These are phyloP conservation scores for Danio jaintianensis DNA, from an alignment of 2,797 vertebrate genomes.

Conservation along the genomic window DNA sequence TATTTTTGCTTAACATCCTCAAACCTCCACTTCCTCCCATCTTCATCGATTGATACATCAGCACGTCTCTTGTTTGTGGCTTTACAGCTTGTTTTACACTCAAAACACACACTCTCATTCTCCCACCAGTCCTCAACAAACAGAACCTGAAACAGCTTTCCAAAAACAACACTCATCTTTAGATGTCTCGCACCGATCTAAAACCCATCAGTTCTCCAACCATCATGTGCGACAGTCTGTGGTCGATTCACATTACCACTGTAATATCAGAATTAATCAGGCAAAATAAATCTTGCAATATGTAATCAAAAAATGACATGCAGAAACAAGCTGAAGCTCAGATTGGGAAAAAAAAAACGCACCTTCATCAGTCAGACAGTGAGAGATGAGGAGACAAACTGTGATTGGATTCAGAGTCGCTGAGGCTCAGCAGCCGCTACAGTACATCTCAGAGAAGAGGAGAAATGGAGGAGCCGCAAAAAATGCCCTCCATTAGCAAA, in stretches of 20 bases:
- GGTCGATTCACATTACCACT: neutral
- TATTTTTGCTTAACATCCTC: too few relatives aligned
- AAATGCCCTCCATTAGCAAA: conserved; percentile 70
- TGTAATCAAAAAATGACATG: conserved; percentile 39
- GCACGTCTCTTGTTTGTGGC: neutral
- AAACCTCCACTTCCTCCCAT: too few relatives aligned
- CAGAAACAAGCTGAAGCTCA: conserved; percentile 19
- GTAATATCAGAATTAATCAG: conserved; percentile 37
- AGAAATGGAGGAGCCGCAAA: conserved; percentile 61
- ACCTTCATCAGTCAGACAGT: conserved; percentile 29
- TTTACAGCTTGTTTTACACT: neutral
- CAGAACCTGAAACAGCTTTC: neutral
- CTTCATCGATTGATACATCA: neutral
- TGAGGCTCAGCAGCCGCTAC: conserved; percentile 66
- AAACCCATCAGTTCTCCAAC: neutral
- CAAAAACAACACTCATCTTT: neutral
- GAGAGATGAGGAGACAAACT: conserved; percentile 38
- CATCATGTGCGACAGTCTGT: neutral
- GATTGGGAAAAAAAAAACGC: conserved; percentile 2
- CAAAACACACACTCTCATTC: neutral
- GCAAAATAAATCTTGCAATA: neutral
- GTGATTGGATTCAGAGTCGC: conserved; percentile 52
- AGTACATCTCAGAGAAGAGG: conserved; percentile 72
- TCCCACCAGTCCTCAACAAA: neutral
- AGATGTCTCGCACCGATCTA: neutral